Conservation (phyloP, 2,113 vertebrate genomes). For the Sphaerodactylus townsendi region DNA sequence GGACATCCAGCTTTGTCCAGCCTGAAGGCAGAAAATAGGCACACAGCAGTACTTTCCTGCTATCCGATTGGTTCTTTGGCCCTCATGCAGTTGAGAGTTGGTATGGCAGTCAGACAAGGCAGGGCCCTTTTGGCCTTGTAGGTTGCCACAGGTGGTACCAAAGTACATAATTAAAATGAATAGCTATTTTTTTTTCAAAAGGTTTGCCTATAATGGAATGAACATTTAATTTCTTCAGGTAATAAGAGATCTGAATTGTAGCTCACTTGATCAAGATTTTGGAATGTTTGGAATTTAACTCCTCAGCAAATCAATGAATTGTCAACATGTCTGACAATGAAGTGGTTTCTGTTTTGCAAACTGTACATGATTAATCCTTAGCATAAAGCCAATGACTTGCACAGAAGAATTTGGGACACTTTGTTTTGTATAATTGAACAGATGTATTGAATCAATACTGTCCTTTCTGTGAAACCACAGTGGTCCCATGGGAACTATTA, state of each 20-base stretch:
- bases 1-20: no score
- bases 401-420: not conserved
- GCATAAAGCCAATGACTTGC: not conserved
- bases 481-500: not conserved
- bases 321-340: not conserved
- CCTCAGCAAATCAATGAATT: not conserved
- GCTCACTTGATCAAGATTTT: not conserved
- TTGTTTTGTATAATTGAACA: conserved; percentile 29
- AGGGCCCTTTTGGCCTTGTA: no score
- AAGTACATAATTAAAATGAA: not conserved
- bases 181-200: no score
- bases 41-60: no score
- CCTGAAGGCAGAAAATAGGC: no score
- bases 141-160: not conserved
- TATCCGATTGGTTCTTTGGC: no score
- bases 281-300: not conserved
- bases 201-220: not conserved
- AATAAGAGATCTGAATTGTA: not conserved
- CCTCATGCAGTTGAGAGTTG: no score
- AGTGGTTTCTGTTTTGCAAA: not conserved
- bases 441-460: conserved; percentile 12
- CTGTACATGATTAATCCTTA: conserved; percentile 11
- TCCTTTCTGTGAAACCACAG: not conserved
- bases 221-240: not conserved
- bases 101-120: no score